Base-by-base conservation (phyloP, 2,113 vertebrate species). In the Abramis brama region DNA sequence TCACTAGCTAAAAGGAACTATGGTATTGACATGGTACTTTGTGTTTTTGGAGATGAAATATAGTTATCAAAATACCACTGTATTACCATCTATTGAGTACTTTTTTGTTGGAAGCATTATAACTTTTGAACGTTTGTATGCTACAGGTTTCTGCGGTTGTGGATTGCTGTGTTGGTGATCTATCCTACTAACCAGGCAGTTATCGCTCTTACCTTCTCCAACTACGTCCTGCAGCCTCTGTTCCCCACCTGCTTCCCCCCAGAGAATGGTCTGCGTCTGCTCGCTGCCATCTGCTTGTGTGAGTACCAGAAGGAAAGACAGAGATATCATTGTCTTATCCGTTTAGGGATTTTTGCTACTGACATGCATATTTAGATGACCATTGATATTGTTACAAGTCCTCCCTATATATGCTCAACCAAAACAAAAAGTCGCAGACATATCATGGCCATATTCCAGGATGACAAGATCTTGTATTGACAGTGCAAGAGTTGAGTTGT, bases 171-270 rank as follows among this genome's bases (percentile, higher is more conserved):
- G 90, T 91, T 98, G 89, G 97, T 98, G 75, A 98, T 98, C 92
- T 98, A 98, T 88, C 97, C 97, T 1, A 98, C 97, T 87, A 98
- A 97, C 91, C 97, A 98, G 91, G 97, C 97, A 0, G 97, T 98
- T 85, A 97, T 98, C 21, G 97, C 97, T 0, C 94, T 98, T 86
- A 98, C 97, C 7, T 98, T 98, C 91, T 96, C 97, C 89, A 97
- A 97, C 94, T 98, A 98, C 1, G 96, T 97, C 62, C 92, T 98
- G n/a, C 96, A 97, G 89, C 97, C 97, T 0, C 94, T 98, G 62
- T 98, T 97, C 89, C 96, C 97, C 78, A 96, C 96, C 87, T 97
- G 97, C 92, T 94, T 97, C 43, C 94, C 97, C 2, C 97, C 97
- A 0, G 97, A 98, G 90, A 94, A 45, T 0, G 97, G 96, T 60